These are phyloP conservation scores for Napeogenes sylphis DNA, from an alignment of 2,888 invertebrate species.

Conservation along the genomic window DNA sequence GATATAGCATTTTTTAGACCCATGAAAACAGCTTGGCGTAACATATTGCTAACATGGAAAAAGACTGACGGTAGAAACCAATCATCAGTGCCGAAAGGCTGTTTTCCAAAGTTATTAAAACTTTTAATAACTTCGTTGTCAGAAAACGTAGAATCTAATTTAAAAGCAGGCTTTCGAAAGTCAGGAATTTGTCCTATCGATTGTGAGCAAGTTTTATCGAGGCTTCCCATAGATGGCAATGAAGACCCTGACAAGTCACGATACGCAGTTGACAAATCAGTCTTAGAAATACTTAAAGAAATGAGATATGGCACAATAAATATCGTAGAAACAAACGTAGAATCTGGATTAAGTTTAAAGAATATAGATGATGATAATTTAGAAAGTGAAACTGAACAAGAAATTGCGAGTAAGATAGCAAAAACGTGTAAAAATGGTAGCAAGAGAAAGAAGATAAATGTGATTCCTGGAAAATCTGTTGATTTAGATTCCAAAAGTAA, in stretches of 20 bases:
- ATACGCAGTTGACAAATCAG: background rate
- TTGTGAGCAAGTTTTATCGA: constrained; percentile 10
- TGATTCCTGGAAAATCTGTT: too few relatives aligned
- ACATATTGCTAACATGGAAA: constrained; percentile 30
- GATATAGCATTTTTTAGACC: constrained; percentile 39
- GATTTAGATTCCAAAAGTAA: too few relatives aligned
- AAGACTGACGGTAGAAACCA: constrained; percentile 13
- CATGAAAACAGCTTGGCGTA: constrained; percentile 35
- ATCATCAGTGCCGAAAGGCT: constrained; percentile 12
- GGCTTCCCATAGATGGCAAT: background rate
- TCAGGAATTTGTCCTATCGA: constrained; percentile 9
- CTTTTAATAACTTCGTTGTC: constrained; percentile 1
- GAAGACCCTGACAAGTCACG: background rate
- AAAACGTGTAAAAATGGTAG: too few relatives aligned
- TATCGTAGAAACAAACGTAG: background rate
- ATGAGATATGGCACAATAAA: background rate
- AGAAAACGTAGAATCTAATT: background rate
- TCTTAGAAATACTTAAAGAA: constrained; percentile 1
- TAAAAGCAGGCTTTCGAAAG: constrained; percentile 13
- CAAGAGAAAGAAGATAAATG: too few relatives aligned
- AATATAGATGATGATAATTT: background rate
- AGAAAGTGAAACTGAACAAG: background rate
- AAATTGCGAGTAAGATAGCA: too few relatives aligned
- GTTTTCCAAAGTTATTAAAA: constrained; percentile 14
- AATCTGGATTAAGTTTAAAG: background rate